Percentiles rank a stretch among this genome's conserved stretches.
phyloP scores from a whole-genome alignment of 2,888 invertebrate species.

The Trissolcus japonicus region DNA sequence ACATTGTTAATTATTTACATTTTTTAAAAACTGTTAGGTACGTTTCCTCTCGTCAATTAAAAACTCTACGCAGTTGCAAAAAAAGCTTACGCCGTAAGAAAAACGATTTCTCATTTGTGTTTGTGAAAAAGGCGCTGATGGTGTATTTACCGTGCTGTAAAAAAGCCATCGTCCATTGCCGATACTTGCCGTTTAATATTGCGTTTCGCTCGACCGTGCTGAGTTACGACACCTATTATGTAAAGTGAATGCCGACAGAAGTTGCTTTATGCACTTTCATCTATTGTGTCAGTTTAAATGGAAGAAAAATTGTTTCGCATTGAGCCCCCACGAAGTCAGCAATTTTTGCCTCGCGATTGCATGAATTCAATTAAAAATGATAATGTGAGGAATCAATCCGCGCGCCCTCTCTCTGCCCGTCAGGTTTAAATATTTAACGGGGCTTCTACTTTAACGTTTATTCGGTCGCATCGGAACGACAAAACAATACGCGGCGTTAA shows the following conservation, averaged over 20 bases:
- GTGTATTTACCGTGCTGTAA: not conserved
- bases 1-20: no score
- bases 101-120: conserved; percentile 1
- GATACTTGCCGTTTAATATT: conserved; percentile 18
- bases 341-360: conserved; percentile 11
- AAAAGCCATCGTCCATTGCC: conserved; percentile 18
- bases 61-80: no score
- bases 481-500: conserved; percentile 35
- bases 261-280: conserved; percentile 21
- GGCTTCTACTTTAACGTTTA: conserved; percentile 32
- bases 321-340: not conserved
- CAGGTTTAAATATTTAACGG: conserved; percentile 24
- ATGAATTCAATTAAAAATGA: conserved; percentile 24
- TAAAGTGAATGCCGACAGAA: conserved; percentile 23
- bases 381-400: conserved; percentile 10
- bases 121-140: conserved; percentile 2
- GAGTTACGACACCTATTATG: conserved; percentile 22
- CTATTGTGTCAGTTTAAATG: conserved; percentile 19
- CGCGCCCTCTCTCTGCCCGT: not conserved
- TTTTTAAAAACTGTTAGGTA: no score
- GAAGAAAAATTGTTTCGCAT: conserved; percentile 32
- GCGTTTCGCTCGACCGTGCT: conserved; percentile 3
- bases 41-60: no score
- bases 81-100: no score
- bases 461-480: conserved; percentile 22